Conservation (phyloP, 2,888 invertebrate genomes). For the Melanargia galathea region DNA sequence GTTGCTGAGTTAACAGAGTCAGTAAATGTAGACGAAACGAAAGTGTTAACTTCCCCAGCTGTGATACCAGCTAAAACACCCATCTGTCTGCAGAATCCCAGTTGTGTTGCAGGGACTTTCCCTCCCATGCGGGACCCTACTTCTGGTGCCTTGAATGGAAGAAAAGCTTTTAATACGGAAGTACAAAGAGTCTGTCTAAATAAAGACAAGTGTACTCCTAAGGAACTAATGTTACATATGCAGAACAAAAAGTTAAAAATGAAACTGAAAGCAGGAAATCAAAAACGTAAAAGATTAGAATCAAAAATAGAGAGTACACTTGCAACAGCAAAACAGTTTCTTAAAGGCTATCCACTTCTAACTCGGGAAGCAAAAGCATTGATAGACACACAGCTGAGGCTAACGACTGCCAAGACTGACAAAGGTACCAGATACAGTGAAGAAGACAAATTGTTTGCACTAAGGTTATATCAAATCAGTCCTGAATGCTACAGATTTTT, state of each 20-base stretch:
- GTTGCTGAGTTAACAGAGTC: too few relatives aligned
- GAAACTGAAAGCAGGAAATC: constrained; percentile 39
- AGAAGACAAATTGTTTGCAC: neutral
- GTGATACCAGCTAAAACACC: too few relatives aligned
- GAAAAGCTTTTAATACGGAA: neutral
- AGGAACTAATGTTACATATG: neutral
- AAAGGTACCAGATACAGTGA: too few relatives aligned
- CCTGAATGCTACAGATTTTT: neutral
- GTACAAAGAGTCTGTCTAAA: neutral
- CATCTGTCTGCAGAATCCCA: too few relatives aligned
- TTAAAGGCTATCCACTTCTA: neutral
- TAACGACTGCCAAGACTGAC: neutral
- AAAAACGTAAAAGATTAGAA: too few relatives aligned
- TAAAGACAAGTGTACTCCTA: neutral
- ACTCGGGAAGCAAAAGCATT: neutral
- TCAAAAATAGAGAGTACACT: neutral
- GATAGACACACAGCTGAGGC: neutral
- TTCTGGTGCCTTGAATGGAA: too few relatives aligned
- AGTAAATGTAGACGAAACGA: too few relatives aligned
- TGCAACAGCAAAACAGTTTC: neutral
- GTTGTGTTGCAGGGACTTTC: too few relatives aligned
- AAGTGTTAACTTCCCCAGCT: too few relatives aligned
- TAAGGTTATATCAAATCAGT: neutral
- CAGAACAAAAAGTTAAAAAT: neutral
- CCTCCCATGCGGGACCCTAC: neutral